phyloP scores from a whole-genome alignment of 2,888 invertebrate species.

The Dynastes maya region DNA sequence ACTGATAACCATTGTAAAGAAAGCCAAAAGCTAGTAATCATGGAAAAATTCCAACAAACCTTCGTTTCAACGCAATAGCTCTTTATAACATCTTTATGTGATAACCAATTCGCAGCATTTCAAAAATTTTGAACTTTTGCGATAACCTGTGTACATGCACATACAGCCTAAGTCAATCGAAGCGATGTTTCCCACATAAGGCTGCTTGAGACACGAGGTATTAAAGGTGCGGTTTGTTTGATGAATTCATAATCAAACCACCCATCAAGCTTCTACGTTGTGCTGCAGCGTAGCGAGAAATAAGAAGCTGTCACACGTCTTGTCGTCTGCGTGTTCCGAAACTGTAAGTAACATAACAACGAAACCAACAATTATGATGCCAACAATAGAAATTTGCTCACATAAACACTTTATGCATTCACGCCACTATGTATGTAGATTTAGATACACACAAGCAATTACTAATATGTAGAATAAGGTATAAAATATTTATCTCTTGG shows the following conservation, averaged over 20 bases:
- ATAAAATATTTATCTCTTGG: no score
- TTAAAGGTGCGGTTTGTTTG: constrained; percentile 60
- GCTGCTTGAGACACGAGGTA: constrained; percentile 55
- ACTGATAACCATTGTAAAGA: no score
- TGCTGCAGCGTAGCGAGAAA: constrained; percentile 44
- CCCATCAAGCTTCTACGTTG: constrained; percentile 50
- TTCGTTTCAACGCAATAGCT: no score
- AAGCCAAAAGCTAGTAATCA: no score
- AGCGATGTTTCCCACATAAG: constrained; percentile 37
- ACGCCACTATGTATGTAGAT: constrained; percentile 14
- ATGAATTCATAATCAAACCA: constrained; percentile 57
- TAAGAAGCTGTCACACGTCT: constrained; percentile 53
- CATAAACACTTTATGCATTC: neutral
- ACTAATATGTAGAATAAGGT: no score
- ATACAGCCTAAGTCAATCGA: neutral
- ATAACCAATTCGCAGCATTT: no score
- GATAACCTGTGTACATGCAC: neutral
- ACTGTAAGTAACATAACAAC: constrained; percentile 14
- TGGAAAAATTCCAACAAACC: no score
- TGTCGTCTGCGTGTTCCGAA: constrained; percentile 16
- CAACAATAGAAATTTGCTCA: constrained; percentile 33
- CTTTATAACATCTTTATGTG: no score
- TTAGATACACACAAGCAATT: neutral
- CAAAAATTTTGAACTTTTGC: neutral
- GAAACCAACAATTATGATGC: constrained; percentile 21